Evolutionary conservation across 2,113 vertebrate genomes (phyloP), one percentile per base, ranked within the genome.

Genomic region (Chaenocephalus aceratus): DNA sequence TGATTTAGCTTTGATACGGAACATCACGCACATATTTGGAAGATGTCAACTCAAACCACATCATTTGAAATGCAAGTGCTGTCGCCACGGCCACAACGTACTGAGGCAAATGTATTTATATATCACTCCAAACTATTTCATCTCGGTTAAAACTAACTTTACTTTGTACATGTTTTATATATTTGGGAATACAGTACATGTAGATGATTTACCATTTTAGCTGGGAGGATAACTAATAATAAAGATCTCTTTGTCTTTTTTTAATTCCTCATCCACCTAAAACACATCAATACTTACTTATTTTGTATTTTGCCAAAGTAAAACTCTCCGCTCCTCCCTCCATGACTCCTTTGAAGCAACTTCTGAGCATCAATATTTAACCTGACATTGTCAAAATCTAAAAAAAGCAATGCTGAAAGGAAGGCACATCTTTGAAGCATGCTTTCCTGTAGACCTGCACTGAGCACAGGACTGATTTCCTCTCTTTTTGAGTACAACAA

Each of bases 281-380:
- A 30, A 30, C 3, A 30, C 30, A 30, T 30, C 30, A 30, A 30
- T 30, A 30, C 3, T 30, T 30, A 46, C 63, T 82, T 56, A 53
- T 84, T 80, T 69, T 81, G 72, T 77, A n/a, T 41, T 15, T 72
- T 77, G 73, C 78, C 76, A 80, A 84, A 77, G 68, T 66, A 82
- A 26, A 30, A 30, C 56, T 60, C 48, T 44, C 10, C 49, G n/a
- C 23, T 30, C 73, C 14, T 23, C 72, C 61, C 26, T 21, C 45
- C 44, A 60, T 15, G 8, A 23, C 18, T 75, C 73, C 74, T 88
- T 91, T 82, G 83, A 87, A 87, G 86, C 66, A 61, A 77, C 86
- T 75, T 88, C 88, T 79, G 30, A 86, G 82, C 88, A 90, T 89
- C 80, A 88, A 91, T 92, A 90, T 91, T 90, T 88, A 86, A 90